phyloP scores from a whole-genome alignment of 1,140 invertebrate species.

The Hesperophylax magnus region DNA sequence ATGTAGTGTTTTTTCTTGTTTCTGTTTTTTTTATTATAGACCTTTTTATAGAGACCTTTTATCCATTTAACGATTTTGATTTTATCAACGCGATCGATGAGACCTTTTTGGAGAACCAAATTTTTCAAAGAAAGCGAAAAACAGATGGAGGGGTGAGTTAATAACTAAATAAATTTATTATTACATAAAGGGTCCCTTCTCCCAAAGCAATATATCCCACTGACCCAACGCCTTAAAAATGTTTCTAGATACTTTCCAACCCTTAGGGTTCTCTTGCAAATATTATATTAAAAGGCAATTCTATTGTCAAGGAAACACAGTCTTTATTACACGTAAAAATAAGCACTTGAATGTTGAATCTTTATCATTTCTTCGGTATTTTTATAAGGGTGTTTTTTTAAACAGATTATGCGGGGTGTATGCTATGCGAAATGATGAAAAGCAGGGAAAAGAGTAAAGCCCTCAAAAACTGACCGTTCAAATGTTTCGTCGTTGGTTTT shows the following conservation, averaged over 20 bases:
- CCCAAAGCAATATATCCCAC: constrained; percentile 41
- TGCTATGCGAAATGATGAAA: constrained; percentile 48
- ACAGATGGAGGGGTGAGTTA: background rate
- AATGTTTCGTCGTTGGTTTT: constrained; percentile 35
- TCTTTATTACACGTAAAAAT: background rate
- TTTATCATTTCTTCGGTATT: too few relatives aligned
- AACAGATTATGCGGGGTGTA: constrained; percentile 46
- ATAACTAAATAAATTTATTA: constrained; percentile 48
- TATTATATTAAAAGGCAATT: background rate
- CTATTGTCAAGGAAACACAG: background rate
- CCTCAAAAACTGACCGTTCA: constrained; percentile 49
- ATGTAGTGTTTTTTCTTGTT: too few relatives aligned
- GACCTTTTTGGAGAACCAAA: too few relatives aligned
- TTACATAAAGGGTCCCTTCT: constrained; percentile 33
- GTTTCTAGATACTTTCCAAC: constrained; percentile 19
- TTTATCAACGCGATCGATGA: too few relatives aligned
- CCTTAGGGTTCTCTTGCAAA: constrained; percentile 11
- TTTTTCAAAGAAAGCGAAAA: background rate
- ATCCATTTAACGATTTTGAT: too few relatives aligned
- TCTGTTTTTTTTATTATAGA: too few relatives aligned
- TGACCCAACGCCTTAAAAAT: constrained; percentile 37
- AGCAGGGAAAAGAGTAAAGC: constrained; percentile 29
- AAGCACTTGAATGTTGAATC: background rate
- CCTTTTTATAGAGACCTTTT: too few relatives aligned
- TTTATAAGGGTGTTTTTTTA: background rate